phyloP scores from a whole-genome alignment of 2,888 invertebrate species.

The Diloba caeruleocephala region DNA sequence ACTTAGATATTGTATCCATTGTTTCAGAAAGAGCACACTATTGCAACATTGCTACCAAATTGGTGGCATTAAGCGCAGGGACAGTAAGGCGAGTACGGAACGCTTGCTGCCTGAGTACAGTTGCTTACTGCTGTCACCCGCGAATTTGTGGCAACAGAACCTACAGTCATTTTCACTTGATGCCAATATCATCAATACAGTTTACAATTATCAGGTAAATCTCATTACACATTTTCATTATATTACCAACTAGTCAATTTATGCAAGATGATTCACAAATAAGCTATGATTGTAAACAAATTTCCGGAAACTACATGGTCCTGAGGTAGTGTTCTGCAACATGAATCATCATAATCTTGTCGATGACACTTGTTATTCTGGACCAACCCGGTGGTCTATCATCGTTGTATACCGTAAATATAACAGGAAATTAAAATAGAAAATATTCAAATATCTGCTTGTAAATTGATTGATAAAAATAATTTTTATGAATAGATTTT shows the following conservation, averaged over 20 bases:
- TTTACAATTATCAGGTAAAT: conserved; percentile 94
- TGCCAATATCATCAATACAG: conserved; percentile 93
- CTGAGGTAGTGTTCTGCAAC: conserved; percentile 18
- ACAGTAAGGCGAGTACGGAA: conserved; percentile 87
- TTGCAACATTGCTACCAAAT: conserved; percentile 96
- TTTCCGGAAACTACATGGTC: conserved; percentile 31
- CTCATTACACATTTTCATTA: conserved; percentile 12
- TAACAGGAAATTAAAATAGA: too few relatives aligned
- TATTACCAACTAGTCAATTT: conserved; percentile 18
- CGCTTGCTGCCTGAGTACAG: conserved; percentile 96
- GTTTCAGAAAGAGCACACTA: conserved; percentile 91
- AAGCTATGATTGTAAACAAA: conserved; percentile 30
- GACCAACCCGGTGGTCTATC: too few relatives aligned
- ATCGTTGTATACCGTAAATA: too few relatives aligned
- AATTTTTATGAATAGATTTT: too few relatives aligned
- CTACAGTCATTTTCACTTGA: conserved; percentile 94
- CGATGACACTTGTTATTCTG: background rate
- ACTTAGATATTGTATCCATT: conserved; percentile 19
- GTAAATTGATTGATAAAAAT: too few relatives aligned
- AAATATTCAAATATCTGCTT: too few relatives aligned
- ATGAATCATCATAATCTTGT: conserved; percentile 3
- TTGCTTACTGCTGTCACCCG: conserved; percentile 97
- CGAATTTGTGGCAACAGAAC: conserved; percentile 97
- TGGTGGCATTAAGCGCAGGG: conserved; percentile 92
- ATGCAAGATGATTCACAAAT: conserved; percentile 22